Percentiles rank a stretch among this genome's conserved stretches.
Conservation (phyloP, 2,113 vertebrate genomes). For the Crotalus horridus region DNA sequence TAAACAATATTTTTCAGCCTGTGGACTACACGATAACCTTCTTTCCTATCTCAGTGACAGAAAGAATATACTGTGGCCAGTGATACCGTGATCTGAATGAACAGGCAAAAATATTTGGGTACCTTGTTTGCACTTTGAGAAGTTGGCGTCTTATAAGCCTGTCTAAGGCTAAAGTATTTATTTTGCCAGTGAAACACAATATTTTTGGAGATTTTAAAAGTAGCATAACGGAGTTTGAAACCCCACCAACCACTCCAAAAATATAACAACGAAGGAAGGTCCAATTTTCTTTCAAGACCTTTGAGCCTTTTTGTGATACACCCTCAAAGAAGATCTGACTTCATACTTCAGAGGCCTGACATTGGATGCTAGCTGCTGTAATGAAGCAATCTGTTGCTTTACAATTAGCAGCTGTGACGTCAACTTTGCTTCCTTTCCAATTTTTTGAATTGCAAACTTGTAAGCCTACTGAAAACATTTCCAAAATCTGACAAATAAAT, state of each 20-base stretch:
- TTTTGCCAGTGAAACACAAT: not conserved
- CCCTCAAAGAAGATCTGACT: not conserved
- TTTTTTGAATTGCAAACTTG: not conserved
- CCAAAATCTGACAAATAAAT: not conserved
- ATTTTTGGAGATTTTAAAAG: not conserved
- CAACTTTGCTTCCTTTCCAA: not conserved
- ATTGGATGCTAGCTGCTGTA: not conserved
- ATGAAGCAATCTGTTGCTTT: not conserved
- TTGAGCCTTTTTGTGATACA: not conserved
- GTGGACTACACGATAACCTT: not conserved
- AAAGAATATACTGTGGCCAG: not conserved
- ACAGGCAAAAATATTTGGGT: not conserved
- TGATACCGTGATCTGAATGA: not conserved
- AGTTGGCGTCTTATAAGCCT: not conserved
- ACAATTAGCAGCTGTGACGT: not conserved
- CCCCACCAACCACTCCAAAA: not conserved
- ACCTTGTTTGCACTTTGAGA: not conserved
- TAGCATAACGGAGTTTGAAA: not conserved
- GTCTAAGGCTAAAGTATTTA: not conserved
- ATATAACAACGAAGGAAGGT: not conserved
- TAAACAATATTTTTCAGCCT: not conserved
- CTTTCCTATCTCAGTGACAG: not conserved
- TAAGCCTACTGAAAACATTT: slow-evolving; percentile 10
- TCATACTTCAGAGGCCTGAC: not conserved
- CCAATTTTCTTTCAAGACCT: not conserved